Conservation (phyloP, 1,140 invertebrate species). For the Triops longicaudatus region DNA sequence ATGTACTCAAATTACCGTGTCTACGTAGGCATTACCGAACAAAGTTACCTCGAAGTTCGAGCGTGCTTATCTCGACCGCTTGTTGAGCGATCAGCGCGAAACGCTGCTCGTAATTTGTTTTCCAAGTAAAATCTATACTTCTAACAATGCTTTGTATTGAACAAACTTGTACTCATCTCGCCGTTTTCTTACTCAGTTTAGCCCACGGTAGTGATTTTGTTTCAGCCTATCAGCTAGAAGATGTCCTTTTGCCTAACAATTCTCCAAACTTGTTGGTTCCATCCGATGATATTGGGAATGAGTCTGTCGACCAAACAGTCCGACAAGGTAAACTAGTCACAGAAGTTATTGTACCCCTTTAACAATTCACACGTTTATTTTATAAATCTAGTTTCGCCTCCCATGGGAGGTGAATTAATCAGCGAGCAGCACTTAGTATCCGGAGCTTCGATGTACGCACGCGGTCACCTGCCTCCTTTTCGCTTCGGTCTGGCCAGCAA, state of each 20-base stretch:
- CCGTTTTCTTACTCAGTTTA: background rate
- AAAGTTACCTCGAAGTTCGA: slow-evolving; percentile 17
- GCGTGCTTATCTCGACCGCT: background rate
- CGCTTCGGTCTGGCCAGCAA: background rate
- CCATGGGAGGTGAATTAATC: slow-evolving; percentile 24
- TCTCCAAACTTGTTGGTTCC: background rate
- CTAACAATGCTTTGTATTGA: too few species aligned
- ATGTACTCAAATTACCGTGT: background rate
- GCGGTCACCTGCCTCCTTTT: slow-evolving; percentile 22
- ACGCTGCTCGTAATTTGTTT: slow-evolving; percentile 15
- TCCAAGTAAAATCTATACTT: background rate
- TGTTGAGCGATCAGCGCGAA: slow-evolving; percentile 23
- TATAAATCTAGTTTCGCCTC: background rate
- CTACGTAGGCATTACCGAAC: slow-evolving; percentile 18
- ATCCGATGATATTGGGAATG: background rate
- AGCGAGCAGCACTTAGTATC: slow-evolving; percentile 28
- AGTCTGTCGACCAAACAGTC: background rate
- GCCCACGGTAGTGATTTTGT: background rate
- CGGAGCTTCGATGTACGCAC: slow-evolving; percentile 22
- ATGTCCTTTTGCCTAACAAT: background rate
- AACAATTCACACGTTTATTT: background rate
- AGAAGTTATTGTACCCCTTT: too few species aligned
- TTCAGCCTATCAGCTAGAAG: background rate
- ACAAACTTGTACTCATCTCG: too few species aligned
- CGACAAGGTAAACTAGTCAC: background rate